Evolutionary conservation across 2,113 vertebrate species (phyloP), one percentile per base, ranked within the genome.

Genomic region (Leptosomus discolor): DNA sequence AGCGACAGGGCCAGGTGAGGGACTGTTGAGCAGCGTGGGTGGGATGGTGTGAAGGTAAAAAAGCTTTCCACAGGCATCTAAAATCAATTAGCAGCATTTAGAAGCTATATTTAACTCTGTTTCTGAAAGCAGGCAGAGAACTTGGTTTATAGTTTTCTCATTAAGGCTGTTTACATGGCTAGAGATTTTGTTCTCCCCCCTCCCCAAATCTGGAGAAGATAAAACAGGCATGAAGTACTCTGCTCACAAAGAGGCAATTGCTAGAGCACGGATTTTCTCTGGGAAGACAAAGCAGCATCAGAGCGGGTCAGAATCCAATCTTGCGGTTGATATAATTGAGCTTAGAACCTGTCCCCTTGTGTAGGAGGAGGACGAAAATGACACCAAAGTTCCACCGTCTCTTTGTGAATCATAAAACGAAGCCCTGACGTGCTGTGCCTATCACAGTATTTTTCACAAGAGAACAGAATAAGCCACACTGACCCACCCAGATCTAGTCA

Each of bases 81-180:
- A 92, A 95, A 71, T 88, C 93, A 94, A 97, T 96, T 94, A 96
- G 92, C 95, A 70, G 92, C 83, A 83, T 76, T 86, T 79, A 90
- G 86, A 34, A 78, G 87, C 80, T 95, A 67, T 84, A 82, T 92
- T 92, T 96, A 91, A 92, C 91, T 46, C 60, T 11, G 19, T 20
- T 84, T 43, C 77, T 77, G 77, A 29, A 70, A 85, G 61, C 74
- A 51, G 57, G 36, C 63, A 43, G 58, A 43, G 58, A 32, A 26
- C 93, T 43, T 22, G 46, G 76, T 70, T 91, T 91, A 77, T 37
- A 73, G 71, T 92, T 89, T 82, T 57, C 79, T 68, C 73, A n/a
- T 91, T 57, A 84, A 75, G 89, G 76, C 80, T 91, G 79, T 94
- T 97, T 91, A 78, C 83, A 53, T 27, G 46, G 39, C 56, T 71